These are phyloP conservation scores for Phymanthus crucifer DNA, from an alignment of 92 coral and sea anemone species.

Conservation along the genomic window DNA sequence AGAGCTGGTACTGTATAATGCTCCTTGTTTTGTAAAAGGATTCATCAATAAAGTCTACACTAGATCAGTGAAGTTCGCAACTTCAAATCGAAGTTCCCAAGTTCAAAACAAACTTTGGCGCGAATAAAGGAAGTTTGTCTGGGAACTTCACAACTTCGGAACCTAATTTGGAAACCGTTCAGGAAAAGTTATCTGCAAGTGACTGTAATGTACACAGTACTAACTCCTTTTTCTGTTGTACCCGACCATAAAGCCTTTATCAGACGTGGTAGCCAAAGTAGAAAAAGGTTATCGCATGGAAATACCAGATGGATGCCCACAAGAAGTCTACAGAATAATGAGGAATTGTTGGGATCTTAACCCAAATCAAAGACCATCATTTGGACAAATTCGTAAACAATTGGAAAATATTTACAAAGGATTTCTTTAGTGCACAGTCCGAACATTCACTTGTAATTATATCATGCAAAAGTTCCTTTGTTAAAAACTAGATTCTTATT, in stretches of 20 bases:
- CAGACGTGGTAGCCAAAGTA: slow-evolving; percentile 72
- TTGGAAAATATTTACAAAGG: slow-evolving; percentile 47
- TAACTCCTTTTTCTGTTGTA: not conserved
- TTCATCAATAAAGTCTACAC: too few relatives aligned
- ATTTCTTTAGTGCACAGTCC: slow-evolving; percentile 34
- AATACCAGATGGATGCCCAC: slow-evolving; percentile 84
- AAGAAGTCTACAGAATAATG: slow-evolving; percentile 72
- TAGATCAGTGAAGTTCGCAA: too few relatives aligned
- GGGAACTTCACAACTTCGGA: too few relatives aligned
- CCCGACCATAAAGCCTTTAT: slow-evolving; percentile 84
- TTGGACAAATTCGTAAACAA: slow-evolving; percentile 53
- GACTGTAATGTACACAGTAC: too few relatives aligned
- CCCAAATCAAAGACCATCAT: slow-evolving; percentile 77
- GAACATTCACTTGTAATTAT: not conserved
- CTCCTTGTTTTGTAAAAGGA: too few relatives aligned
- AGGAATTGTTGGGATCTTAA: slow-evolving; percentile 74
- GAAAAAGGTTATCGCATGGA: slow-evolving; percentile 93
- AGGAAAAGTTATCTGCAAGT: too few relatives aligned
- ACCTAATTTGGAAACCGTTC: too few relatives aligned
- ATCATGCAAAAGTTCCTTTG: not conserved
- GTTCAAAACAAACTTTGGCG: too few relatives aligned
- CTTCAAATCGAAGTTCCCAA: too few relatives aligned
- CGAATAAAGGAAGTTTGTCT: too few relatives aligned
- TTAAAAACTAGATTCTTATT: not conserved
- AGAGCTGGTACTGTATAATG: too few relatives aligned